Conservation (phyloP, 2,113 vertebrate species). For the Carollia perspicillata region DNA sequence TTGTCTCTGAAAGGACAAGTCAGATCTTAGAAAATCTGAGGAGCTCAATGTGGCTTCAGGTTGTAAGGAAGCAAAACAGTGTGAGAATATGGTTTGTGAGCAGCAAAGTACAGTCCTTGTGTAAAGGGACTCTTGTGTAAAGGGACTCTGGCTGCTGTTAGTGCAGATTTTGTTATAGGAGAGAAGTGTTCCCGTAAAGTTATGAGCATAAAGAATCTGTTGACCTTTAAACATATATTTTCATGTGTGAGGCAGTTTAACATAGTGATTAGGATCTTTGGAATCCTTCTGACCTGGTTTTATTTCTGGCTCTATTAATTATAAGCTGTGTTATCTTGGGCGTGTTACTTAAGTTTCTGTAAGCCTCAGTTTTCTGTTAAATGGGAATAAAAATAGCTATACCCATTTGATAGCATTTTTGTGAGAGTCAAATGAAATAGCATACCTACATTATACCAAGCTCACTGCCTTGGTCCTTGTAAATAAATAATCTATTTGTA, state of each 20-base stretch:
- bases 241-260: neutral
- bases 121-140: too few species aligned
- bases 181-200: neutral
- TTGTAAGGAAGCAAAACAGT: constrained; percentile 9
- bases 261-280: neutral
- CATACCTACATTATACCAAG: neutral
- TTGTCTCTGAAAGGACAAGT: constrained; percentile 47
- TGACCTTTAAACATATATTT: neutral
- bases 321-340: neutral
- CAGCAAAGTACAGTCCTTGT: neutral
- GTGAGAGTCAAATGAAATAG: neutral
- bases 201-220: neutral
- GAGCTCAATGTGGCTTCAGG: neutral
- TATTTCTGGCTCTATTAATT: neutral
- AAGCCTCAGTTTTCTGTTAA: neutral
- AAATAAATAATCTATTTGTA: neutral
- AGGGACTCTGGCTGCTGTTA: neutral
- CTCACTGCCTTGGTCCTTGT: neutral
- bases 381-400: neutral
- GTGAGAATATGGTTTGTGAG: constrained; percentile 19
- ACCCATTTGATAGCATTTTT: neutral
- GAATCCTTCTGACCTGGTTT: neutral
- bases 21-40: constrained; percentile 28
- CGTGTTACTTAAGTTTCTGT: neutral
- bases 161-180: neutral